phyloP scores from a whole-genome alignment of 1,140 invertebrate genomes.

The Drosophila nebulosa region DNA sequence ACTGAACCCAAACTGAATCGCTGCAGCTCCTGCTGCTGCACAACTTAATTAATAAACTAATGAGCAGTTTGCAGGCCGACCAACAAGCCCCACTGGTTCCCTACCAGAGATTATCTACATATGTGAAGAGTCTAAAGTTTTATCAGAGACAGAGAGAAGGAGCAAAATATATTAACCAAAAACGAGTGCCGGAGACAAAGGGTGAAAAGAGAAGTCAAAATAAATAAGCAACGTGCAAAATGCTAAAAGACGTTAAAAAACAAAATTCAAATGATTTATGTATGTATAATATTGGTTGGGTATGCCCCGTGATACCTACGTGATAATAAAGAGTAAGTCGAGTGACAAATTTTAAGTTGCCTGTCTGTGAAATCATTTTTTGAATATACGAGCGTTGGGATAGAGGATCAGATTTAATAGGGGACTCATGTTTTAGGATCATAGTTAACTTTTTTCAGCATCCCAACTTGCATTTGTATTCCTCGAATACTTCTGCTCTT shows the following conservation, averaged over 20 bases:
- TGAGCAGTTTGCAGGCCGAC: conserved; percentile 67
- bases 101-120: conserved; percentile 54
- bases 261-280: conserved; percentile 62
- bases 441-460: too few relatives aligned
- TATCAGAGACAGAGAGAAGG: conserved; percentile 8
- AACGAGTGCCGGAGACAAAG: background rate
- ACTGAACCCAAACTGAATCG: conserved; percentile 23
- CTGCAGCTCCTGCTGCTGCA: conserved; percentile 19
- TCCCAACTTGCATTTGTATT: too few relatives aligned
- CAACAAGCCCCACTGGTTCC: conserved; percentile 13
- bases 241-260: conserved; percentile 43
- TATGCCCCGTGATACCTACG: background rate
- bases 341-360: background rate
- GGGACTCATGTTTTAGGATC: too few relatives aligned
- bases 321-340: background rate
- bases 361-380: too few relatives aligned
- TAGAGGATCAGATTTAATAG: too few relatives aligned
- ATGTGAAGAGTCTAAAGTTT: conserved; percentile 1
- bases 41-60: conserved; percentile 80
- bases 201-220: conserved; percentile 53
- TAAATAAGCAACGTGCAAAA: conserved; percentile 75
- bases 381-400: too few relatives aligned
- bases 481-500: too few relatives aligned
- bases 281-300: conserved; percentile 16
- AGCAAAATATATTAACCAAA: conserved; percentile 50